Base-by-base conservation (phyloP, 2,888 invertebrate species). In the Elegia similella region DNA sequence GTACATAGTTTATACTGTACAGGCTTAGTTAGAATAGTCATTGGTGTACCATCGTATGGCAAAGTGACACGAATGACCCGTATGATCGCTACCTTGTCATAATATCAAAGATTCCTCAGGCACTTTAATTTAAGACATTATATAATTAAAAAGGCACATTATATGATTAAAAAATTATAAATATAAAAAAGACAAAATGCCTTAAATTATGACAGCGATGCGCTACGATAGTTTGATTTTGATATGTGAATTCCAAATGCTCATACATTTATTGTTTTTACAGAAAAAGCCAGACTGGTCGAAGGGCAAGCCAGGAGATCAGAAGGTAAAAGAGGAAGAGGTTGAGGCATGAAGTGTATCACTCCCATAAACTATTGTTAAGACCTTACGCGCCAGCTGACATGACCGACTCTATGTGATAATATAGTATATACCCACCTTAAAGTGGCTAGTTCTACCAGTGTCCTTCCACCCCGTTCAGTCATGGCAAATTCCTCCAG, bases 211-310 rank as follows among this genome's bases (percentile, higher is more conserved):
- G 53, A 43, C 42, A 53, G 43, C 43, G 53, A 43, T 13, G 29
- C 15, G 13, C 2, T 12, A 17, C 12, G 10, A 13, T 0, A 50
- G 34, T 10, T 7, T 2, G 10, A 38, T 6, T 1, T 13, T 13
- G 6, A 48, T 15, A 13, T 34, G 6, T 16, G 10, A 34, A 17
- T 10, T 48, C 38, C 10, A 16, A 38, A 50, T 16, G 6, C 34
- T 50, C 6, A 50, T 34, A 38, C 12, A 38, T 5, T 34, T 13
- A 3, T 38, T 50, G 12, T 50, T 78, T 92, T 93, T 93, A 80
- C 95, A 97, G 96, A 97, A 97, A 93, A 97, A 97, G 92, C 97
- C 97, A 79, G 97, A 97, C 93, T 97, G 97, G 97, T 97, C 97
- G 87, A 97, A 97, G 94, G 94, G 94, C 92, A 96, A 96, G 86